A percentile compares a stretch with the other conserved stretches of the same genome.
Conservation (phyloP, 2,797 vertebrate genomes). For the Coranthus polyacanthus region DNA sequence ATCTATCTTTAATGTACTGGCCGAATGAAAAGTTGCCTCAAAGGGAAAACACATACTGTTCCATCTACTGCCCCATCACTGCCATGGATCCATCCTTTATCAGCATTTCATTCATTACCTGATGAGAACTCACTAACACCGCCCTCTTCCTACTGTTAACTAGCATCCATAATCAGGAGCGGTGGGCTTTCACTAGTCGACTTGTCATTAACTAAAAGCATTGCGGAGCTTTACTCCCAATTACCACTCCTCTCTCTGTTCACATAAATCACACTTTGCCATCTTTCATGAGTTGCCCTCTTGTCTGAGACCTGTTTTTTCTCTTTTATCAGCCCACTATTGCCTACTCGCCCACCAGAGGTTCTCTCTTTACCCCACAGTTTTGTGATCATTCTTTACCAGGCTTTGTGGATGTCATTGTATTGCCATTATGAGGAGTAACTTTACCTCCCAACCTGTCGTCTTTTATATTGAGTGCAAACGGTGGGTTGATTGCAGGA, state of each 20-base stretch:
- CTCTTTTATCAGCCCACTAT: conserved; percentile 11
- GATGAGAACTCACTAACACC: conserved; percentile 45
- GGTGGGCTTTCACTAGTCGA: conserved; percentile 77
- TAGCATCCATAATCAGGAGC: conserved; percentile 63
- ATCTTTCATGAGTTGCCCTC: conserved; percentile 68
- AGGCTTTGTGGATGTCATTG: conserved; percentile 21
- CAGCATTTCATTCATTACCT: conserved; percentile 68
- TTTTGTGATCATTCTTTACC: conserved; percentile 13
- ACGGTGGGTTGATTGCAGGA: conserved; percentile 70
- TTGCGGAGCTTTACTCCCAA: conserved; percentile 78
- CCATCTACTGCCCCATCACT: conserved; percentile 11
- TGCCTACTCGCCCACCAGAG: background rate
- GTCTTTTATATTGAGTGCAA: conserved; percentile 63
- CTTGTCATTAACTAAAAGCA: conserved; percentile 85
- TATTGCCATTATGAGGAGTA: conserved; percentile 45
- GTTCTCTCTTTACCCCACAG: conserved; percentile 5
- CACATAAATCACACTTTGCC: conserved; percentile 76
- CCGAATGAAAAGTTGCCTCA: background rate
- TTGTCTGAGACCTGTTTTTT: conserved; percentile 44
- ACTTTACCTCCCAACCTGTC: conserved; percentile 67
- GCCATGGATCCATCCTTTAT: conserved; percentile 39
- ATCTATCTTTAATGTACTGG: conserved; percentile 5
- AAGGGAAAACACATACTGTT: background rate
- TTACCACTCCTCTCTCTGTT: conserved; percentile 78
- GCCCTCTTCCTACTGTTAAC: conserved; percentile 68